Evolutionary conservation across 2,888 invertebrate species (phyloP).

Genomic region (Sisyra nigra): DNA sequence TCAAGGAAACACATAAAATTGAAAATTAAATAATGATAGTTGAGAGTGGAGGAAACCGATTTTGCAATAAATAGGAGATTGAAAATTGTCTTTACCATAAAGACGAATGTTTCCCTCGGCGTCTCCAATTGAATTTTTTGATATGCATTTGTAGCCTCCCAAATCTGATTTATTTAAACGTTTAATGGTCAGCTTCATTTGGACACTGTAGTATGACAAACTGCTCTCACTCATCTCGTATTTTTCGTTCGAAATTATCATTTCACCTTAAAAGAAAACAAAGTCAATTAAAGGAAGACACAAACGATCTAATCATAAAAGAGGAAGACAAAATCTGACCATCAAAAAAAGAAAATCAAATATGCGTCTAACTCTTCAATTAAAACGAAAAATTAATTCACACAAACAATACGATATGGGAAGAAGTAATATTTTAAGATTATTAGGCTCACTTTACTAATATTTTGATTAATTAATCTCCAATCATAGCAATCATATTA

Average conservation of each 20-base stretch:
- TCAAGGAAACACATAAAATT: no score
- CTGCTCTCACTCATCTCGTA: slow-evolving; percentile 68
- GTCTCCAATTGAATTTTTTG: slow-evolving; percentile 83
- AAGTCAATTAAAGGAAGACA: not conserved
- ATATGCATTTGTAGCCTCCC: slow-evolving; percentile 81
- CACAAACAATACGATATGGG: no score
- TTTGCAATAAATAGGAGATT: no score
- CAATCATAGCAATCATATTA: no score
- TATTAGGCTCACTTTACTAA: no score
- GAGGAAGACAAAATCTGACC: not conserved
- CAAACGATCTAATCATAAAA: not conserved
- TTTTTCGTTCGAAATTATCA: slow-evolving; percentile 79
- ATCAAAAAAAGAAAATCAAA: no score
- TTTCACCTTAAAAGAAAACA: slow-evolving; percentile 49
- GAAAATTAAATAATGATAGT: no score
- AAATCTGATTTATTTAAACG: slow-evolving; percentile 61
- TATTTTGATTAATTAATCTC: no score
- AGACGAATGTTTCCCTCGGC: slow-evolving; percentile 79
- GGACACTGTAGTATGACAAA: slow-evolving; percentile 68
- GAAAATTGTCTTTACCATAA: slow-evolving; percentile 49
- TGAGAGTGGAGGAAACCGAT: no score
- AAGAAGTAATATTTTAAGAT: no score
- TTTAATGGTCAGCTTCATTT: slow-evolving; percentile 63
- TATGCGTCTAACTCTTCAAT: no score
- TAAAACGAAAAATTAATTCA: no score